phyloP scores from a whole-genome alignment of 1,140 invertebrate species.

The Cydia fagiglandana region DNA sequence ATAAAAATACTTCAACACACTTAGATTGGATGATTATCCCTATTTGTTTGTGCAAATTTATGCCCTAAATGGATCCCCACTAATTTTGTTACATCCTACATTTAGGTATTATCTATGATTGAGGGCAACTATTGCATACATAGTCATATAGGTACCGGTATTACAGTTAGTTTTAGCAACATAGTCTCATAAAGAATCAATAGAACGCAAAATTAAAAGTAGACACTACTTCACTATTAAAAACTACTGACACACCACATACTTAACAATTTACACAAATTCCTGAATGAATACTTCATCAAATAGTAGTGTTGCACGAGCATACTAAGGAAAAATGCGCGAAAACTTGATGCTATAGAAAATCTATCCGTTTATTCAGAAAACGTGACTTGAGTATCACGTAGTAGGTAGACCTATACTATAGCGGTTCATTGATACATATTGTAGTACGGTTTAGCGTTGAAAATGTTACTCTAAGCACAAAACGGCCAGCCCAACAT shows the following conservation, averaged over 20 bases:
- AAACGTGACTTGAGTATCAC: slow-evolving; percentile 23
- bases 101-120: too few species aligned
- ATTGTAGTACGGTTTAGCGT: not conserved
- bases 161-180: not conserved
- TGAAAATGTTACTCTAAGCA: not conserved
- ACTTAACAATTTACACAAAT: not conserved
- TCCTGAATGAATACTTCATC: slow-evolving; percentile 24
- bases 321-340: slow-evolving; percentile 16
- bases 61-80: too few species aligned
- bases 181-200: not conserved
- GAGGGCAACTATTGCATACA: too few species aligned
- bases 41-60: too few species aligned
- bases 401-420: slow-evolving; percentile 24
- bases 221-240: not conserved
- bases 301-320: not conserved
- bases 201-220: not conserved
- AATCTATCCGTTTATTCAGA: slow-evolving; percentile 25
- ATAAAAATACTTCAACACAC: too few species aligned
- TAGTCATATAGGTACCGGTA: too few species aligned
- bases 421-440: slow-evolving; percentile 24
- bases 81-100: too few species aligned
- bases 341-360: slow-evolving; percentile 25
- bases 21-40: too few species aligned
- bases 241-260: not conserved
- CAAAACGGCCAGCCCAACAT: not conserved